Evolutionary conservation across 2,888 invertebrate species (phyloP).

Genomic region (Embidobia sp.): DNA sequence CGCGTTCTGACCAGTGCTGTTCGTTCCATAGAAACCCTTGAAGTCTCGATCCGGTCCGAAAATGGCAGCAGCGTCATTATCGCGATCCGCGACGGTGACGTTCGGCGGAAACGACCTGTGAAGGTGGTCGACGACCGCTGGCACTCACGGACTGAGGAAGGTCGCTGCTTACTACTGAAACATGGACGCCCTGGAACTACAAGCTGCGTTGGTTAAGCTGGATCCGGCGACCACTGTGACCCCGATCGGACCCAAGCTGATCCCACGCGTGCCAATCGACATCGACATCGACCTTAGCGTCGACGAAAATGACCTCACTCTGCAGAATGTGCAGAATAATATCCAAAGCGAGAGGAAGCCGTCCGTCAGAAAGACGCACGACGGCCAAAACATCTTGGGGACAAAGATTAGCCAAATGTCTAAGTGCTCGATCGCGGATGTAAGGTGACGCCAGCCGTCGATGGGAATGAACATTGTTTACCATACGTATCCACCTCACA

Average conservation of each 20-base stretch:
- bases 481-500: constrained; percentile 80
- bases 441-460: constrained; percentile 81
- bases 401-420: constrained; percentile 67
- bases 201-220: constrained; percentile 79
- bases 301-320: constrained; percentile 72
- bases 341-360: constrained; percentile 47
- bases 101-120: constrained; percentile 48
- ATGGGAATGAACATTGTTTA: constrained; percentile 78
- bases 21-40: constrained; percentile 54
- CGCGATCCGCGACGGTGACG: constrained; percentile 55
- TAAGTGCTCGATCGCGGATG: constrained; percentile 70
- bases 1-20: constrained; percentile 31
- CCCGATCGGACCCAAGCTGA: constrained; percentile 75
- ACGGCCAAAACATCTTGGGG: constrained; percentile 65
- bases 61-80: constrained; percentile 59
- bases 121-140: constrained; percentile 55
- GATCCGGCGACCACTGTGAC: constrained; percentile 80
- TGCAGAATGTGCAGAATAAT: constrained; percentile 66
- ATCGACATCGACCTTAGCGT: constrained; percentile 57
- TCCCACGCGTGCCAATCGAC: constrained; percentile 70
- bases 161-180: constrained; percentile 23
- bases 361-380: constrained; percentile 55
- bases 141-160: constrained; percentile 29
- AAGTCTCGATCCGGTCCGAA: constrained; percentile 39
- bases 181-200: constrained; percentile 79